Evolutionary conservation across 64 coral and sea anemone genomes (phyloP), one percentile per base, ranked within the genome.

Genomic region (Dendronephthya gigantea): DNA sequence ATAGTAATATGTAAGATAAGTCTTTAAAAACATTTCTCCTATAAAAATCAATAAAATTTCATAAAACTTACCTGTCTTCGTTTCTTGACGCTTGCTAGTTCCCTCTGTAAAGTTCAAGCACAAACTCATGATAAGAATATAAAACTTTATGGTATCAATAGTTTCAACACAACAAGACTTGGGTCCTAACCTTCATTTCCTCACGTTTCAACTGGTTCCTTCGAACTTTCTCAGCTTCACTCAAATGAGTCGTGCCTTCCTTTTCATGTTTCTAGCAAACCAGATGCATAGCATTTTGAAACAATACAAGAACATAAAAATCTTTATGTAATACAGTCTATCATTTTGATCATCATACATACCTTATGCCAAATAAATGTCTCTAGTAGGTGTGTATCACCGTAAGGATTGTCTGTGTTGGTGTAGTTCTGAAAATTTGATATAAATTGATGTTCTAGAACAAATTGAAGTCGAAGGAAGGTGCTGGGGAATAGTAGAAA

Each of bases 291-390:
- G 79, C 30, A 79, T n/a, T n/a, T n/a, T n/a, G n/a, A n/a, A n/a
- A n/a, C n/a, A 52, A 52, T 16, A 52, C 1, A 1, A 2, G 50
- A 1, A 12, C 1, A 1, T 52, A 52, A 52, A 22, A 1, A 16
- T 52, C 50, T 52, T 52, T 52, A 1, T 52, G 13, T 52, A n/a
- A n/a, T n/a, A n/a, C n/a, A n/a, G n/a, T n/a, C n/a, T n/a, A n/a
- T n/a, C n/a, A n/a, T n/a, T n/a, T n/a, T n/a, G n/a, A 27, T 22
- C 19, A 29, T 40, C 29, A 28, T 48, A 0, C 56, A 25, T 82
- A 96, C 95, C 92, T 98, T 98, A n/a, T 98, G 95, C 95, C 95
- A 98, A 3, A 98, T 92, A 88, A 98, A 98, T 72, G 90, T 90
- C 45, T 98, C 95, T 33, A 98, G 56, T 37, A 98, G 81, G 51